A percentile compares a stretch with the other conserved stretches of the same genome.
phyloP scores from a whole-genome alignment of 2,113 vertebrate genomes.

The Myotis davidii region DNA sequence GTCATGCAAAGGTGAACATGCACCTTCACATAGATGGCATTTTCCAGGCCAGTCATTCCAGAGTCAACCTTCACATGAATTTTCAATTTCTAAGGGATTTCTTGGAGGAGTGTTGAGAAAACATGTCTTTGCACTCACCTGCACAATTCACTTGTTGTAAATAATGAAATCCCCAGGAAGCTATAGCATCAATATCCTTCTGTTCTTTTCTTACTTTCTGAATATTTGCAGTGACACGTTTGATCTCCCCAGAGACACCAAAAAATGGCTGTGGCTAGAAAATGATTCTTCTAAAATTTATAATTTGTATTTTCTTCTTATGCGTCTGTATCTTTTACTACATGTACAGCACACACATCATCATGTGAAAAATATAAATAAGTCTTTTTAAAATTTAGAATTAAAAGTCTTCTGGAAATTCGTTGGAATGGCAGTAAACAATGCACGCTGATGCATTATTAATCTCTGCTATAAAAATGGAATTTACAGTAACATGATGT shows the following conservation, averaged over 20 bases:
- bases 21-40: not conserved
- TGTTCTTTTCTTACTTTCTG: conserved; percentile 44
- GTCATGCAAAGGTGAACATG: not conserved
- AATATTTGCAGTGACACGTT: conserved; percentile 41
- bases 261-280: not conserved
- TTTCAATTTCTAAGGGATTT: not conserved
- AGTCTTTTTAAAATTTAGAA: conserved; percentile 71
- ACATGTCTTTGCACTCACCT: not conserved
- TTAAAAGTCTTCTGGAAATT: conserved; percentile 78
- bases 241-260: conserved; percentile 34
- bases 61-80: not conserved
- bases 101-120: not conserved
- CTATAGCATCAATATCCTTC: not conserved
- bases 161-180: conserved; percentile 22
- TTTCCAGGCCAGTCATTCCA: not conserved
- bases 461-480: conserved; percentile 82
- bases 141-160: not conserved
- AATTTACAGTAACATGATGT: conserved; percentile 83
- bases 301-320: conserved; percentile 28
- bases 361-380: not conserved
- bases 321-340: not conserved
- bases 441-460: conserved; percentile 83
- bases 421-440: conserved; percentile 68
- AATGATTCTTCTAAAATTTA: not conserved
- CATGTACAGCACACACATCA: not conserved